These are phyloP conservation scores for Coenonympha glycerion DNA, from an alignment of 2,888 invertebrate genomes.

Conservation along the genomic window DNA sequence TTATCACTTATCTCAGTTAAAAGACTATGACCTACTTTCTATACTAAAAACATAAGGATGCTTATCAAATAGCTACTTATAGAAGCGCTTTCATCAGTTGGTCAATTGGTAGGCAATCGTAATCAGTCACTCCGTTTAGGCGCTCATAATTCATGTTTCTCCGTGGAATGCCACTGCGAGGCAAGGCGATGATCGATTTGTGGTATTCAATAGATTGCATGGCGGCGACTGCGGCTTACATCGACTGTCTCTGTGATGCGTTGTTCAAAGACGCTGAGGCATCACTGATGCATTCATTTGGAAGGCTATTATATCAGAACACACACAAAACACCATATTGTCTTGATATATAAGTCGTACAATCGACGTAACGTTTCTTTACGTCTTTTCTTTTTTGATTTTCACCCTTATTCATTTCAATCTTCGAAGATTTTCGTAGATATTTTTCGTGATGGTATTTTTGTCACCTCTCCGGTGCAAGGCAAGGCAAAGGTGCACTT, in stretches of 20 bases:
- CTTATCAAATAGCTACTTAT: neutral
- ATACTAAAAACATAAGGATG: neutral
- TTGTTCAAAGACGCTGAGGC: neutral
- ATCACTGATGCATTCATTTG: neutral
- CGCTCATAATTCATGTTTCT: slow-evolving; percentile 9
- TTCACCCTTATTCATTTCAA: no score
- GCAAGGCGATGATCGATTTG: slow-evolving; percentile 45
- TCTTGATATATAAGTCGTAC: no score
- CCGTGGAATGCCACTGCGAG: slow-evolving; percentile 33
- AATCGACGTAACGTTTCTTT: no score
- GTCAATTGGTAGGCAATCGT: neutral
- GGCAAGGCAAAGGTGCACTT: no score
- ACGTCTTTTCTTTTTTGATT: no score
- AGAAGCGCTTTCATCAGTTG: neutral
- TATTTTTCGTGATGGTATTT: no score
- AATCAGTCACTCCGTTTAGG: slow-evolving; percentile 5
- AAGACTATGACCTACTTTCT: neutral
- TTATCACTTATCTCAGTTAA: no score
- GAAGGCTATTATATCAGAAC: no score
- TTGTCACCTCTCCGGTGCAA: no score
- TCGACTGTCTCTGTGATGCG: slow-evolving; percentile 13
- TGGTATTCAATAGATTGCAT: slow-evolving; percentile 37
- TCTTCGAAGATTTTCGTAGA: no score
- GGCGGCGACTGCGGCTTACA: slow-evolving; percentile 21
- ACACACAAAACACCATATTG: no score